phyloP scores from a whole-genome alignment of 2,888 invertebrate species.

The Platycheirus rosarum region DNA sequence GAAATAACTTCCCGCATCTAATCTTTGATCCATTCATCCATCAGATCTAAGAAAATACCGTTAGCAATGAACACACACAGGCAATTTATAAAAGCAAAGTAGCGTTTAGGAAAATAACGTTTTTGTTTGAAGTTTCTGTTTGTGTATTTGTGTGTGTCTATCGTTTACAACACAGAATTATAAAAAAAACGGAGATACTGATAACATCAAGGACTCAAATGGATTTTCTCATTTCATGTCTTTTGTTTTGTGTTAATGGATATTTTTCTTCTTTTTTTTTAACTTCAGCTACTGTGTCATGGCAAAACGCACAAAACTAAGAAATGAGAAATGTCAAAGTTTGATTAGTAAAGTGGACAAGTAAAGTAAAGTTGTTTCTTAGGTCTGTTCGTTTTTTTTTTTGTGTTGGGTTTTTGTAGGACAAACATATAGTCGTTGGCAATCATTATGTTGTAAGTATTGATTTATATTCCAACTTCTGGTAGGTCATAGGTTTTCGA shows the following conservation, averaged over 20 bases:
- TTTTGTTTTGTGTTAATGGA: slow-evolving; percentile 68
- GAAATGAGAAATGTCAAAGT: slow-evolving; percentile 71
- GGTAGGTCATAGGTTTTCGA: slow-evolving; percentile 65
- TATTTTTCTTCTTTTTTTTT: slow-evolving; percentile 54
- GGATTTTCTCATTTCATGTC: slow-evolving; percentile 63
- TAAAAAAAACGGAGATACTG: slow-evolving; percentile 33
- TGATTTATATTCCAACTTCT: slow-evolving; percentile 54
- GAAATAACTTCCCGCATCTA: slow-evolving; percentile 49
- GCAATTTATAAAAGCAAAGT: slow-evolving; percentile 3
- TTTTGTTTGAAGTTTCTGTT: neutral
- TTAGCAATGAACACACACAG: slow-evolving; percentile 34
- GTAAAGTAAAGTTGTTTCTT: slow-evolving; percentile 35
- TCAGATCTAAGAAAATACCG: slow-evolving; percentile 66
- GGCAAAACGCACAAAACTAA: slow-evolving; percentile 54
- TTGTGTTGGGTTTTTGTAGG: slow-evolving; percentile 19
- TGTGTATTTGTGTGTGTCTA: slow-evolving; percentile 9
- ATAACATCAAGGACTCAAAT: slow-evolving; percentile 65
- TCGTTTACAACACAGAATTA: slow-evolving; percentile 21
- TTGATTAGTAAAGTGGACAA: slow-evolving; percentile 73
- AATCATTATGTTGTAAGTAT: slow-evolving; percentile 40
- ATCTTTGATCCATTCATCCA: slow-evolving; percentile 69
- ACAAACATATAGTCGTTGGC: slow-evolving; percentile 1
- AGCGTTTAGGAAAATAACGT: slow-evolving; percentile 38
- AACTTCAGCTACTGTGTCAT: slow-evolving; percentile 38
- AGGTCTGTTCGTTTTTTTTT: slow-evolving; percentile 18